Evolutionary conservation across 2,888 invertebrate genomes (phyloP).

Genomic region (Protonemura montana): DNA sequence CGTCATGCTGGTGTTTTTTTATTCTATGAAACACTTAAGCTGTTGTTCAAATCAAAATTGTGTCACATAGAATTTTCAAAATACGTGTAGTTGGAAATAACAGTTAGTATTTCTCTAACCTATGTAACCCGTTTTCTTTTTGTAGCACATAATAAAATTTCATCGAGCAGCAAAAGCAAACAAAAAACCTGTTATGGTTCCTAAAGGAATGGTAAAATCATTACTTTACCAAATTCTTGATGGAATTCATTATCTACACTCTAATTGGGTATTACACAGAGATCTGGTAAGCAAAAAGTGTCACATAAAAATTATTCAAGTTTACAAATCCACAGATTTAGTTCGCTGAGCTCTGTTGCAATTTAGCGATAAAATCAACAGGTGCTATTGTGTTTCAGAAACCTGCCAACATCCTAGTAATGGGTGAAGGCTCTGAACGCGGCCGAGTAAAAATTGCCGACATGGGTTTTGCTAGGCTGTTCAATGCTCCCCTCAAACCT

Average conservation of each 20-base stretch:
- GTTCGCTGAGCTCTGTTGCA: not conserved
- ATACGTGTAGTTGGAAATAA: too few species aligned
- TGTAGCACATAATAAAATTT: constrained; percentile 94
- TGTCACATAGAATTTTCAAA: too few species aligned
- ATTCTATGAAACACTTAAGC: too few species aligned
- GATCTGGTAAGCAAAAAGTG: constrained; percentile 75
- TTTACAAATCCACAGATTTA: not conserved
- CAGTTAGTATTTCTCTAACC: too few species aligned
- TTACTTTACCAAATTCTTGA: constrained; percentile 96
- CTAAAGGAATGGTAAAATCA: constrained; percentile 97
- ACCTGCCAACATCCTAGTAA: constrained; percentile 98
- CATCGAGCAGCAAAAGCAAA: constrained; percentile 97
- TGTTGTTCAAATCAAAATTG: too few species aligned
- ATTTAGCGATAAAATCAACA: not conserved
- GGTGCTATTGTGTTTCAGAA: constrained; percentile 67
- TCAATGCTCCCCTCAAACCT: constrained; percentile 97
- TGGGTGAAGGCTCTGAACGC: constrained; percentile 97
- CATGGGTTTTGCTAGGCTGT: constrained; percentile 98
- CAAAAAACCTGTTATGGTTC: constrained; percentile 94
- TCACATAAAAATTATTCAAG: not conserved
- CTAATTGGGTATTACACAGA: constrained; percentile 98
- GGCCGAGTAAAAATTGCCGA: constrained; percentile 98
- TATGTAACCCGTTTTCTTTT: too few species aligned
- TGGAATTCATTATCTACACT: constrained; percentile 98
- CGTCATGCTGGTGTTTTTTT: too few species aligned